Percentiles rank a stretch among this genome's conserved stretches.
Evolutionary conservation across 2,113 vertebrate genomes (phyloP).

Genomic region (Smithornis capensis): DNA sequence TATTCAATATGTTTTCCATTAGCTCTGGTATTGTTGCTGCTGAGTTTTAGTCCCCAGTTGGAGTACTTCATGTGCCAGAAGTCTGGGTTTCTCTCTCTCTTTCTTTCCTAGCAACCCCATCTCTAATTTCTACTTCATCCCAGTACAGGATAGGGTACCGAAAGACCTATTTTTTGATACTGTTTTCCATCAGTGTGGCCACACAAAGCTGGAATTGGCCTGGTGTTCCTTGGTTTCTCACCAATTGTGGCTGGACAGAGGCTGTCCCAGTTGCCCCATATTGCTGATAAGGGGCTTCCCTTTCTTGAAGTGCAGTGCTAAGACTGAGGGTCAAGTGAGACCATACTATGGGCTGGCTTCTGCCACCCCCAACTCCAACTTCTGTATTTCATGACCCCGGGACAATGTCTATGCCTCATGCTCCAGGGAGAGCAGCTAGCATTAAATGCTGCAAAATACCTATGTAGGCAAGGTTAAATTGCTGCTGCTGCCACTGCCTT

Average conservation of each 20-base stretch:
- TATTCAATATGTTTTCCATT: background rate
- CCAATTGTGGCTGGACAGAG: background rate
- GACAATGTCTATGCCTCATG: fast-evolving
- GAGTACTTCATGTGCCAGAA: background rate
- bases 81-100: background rate
- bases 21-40: background rate
- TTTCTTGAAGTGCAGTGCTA: background rate
- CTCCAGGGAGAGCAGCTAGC: background rate
- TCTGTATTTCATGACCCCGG: background rate
- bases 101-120: background rate
- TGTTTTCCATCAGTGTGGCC: background rate
- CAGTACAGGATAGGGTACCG: background rate
- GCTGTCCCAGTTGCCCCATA: fast-evolving
- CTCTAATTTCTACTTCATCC: background rate
- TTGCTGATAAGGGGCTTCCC: background rate
- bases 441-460: background rate
- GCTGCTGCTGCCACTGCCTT: background rate
- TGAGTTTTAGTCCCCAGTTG: background rate
- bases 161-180: background rate
- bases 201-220: background rate
- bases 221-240: background rate
- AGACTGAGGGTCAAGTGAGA: fast-evolving
- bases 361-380: background rate
- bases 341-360: fast-evolving
- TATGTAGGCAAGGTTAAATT: background rate